phyloP scores from a whole-genome alignment of 2,888 invertebrate species.

The Drosophila eohydei region DNA sequence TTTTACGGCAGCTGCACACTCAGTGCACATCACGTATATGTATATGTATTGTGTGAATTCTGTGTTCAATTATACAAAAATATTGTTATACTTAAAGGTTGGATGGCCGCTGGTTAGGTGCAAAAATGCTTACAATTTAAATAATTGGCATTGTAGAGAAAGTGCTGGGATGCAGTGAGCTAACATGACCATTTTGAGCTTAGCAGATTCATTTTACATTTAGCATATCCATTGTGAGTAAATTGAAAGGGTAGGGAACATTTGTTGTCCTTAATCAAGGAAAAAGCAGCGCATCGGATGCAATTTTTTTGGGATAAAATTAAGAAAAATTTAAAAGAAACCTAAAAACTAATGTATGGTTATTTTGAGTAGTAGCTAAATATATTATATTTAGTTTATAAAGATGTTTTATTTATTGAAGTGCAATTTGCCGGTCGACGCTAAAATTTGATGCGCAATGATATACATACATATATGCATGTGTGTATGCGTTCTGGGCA shows the following conservation, averaged over 20 bases:
- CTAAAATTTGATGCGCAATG: constrained; percentile 3
- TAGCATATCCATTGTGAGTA: constrained; percentile 1
- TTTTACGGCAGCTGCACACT: neutral
- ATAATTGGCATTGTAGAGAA: neutral
- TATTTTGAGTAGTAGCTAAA: no score
- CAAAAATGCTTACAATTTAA: neutral
- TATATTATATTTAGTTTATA: neutral
- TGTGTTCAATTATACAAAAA: neutral
- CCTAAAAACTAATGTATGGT: neutral
- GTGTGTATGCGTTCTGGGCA: constrained; percentile 32
- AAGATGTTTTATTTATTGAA: neutral
- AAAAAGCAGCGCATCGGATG: neutral
- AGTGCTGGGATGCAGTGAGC: neutral
- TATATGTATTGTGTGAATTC: neutral
- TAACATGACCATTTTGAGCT: constrained; percentile 9
- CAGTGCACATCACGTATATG: neutral
- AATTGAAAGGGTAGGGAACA: neutral
- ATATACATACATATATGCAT: neutral
- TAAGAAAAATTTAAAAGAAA: neutral
- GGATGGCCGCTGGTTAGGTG: no score
- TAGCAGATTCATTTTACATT: constrained; percentile 1
- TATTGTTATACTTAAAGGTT: no score
- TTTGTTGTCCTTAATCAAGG: neutral
- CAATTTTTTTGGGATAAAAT: neutral
- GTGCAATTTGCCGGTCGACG: constrained; percentile 8